A percentile compares a stretch with the other conserved stretches of the same genome.
Conservation (phyloP, 2,888 invertebrate species). For the Zygaena filipendulae region DNA sequence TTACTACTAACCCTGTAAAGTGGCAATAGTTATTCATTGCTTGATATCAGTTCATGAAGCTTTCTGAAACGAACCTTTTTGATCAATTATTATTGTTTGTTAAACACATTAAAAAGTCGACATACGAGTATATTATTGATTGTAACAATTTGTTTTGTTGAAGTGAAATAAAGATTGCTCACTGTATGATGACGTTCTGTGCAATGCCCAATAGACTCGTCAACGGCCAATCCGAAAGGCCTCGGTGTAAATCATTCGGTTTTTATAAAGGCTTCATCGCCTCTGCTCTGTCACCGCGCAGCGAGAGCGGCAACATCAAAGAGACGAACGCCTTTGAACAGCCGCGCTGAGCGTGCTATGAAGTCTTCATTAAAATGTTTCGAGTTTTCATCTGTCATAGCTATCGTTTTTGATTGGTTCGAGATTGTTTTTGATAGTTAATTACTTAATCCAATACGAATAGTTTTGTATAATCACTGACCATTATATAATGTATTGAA, state of each 20-base stretch:
- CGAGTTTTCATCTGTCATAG: slow-evolving; percentile 36
- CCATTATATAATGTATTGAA: no score
- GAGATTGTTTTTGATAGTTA: slow-evolving; percentile 31
- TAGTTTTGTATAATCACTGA: no score
- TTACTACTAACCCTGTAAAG: no score
- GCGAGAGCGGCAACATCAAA: slow-evolving; percentile 17
- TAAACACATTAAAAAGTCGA: no score
- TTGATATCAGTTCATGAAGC: no score
- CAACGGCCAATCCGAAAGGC: slow-evolving; percentile 26
- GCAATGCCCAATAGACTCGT: slow-evolving; percentile 26
- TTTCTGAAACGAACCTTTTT: no score
- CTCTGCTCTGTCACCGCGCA: slow-evolving; percentile 37
- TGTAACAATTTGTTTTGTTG: no score
- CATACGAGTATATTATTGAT: no score
- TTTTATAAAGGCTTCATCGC: slow-evolving; percentile 63
- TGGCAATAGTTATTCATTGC: no score
- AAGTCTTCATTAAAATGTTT: slow-evolving; percentile 8
- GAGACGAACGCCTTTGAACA: slow-evolving; percentile 1
- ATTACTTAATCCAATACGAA: slow-evolving; percentile 23
- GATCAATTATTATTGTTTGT: no score
- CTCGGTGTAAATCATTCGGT: slow-evolving; percentile 54
- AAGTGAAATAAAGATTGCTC: no score
- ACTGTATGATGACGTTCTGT: no score
- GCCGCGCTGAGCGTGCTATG: neutral
- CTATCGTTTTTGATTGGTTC: slow-evolving; percentile 28